Evolutionary conservation across 2,797 vertebrate genomes (phyloP).

Genomic region (Enteromius afrohamiltoni): DNA sequence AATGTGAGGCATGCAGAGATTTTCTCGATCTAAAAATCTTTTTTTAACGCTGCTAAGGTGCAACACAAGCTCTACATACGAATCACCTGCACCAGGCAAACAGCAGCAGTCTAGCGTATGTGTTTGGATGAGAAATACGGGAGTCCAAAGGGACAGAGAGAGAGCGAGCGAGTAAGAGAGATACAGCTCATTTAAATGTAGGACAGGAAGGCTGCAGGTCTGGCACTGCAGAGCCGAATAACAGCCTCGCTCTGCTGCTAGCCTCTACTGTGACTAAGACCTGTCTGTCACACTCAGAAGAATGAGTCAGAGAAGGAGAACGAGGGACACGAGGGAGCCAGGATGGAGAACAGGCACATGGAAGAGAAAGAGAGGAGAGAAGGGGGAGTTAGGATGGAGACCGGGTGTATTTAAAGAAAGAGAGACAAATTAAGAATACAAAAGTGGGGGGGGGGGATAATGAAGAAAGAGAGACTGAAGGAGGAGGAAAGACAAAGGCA

Average conservation of each 20-base stretch:
- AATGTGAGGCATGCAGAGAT: background rate
- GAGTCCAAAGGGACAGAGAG: slow-evolving; percentile 16
- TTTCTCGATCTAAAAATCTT: background rate
- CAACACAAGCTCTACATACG: background rate
- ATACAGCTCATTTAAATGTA: slow-evolving; percentile 49
- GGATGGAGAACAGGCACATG: background rate
- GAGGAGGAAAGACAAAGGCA: background rate
- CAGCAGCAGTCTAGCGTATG: slow-evolving; percentile 1
- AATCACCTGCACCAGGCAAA: slow-evolving; percentile 19
- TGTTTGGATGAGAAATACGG: slow-evolving; percentile 14
- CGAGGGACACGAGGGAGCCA: slow-evolving; percentile 11
- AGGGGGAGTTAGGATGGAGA: background rate
- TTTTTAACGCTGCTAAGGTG: background rate
- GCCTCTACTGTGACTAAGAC: slow-evolving; percentile 53
- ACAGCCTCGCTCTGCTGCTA: slow-evolving; percentile 44
- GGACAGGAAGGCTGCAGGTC: slow-evolving; percentile 47
- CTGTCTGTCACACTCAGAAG: slow-evolving; percentile 49
- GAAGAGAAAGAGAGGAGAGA: background rate
- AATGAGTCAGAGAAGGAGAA: slow-evolving; percentile 57
- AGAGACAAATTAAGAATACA: background rate
- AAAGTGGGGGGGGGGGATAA: background rate
- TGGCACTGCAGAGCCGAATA: slow-evolving; percentile 39
- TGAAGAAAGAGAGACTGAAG: background rate
- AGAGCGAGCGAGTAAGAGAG: background rate
- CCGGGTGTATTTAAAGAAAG: background rate